Conservation (phyloP, 1,140 invertebrate species). For the Cryptotermes secundus region DNA sequence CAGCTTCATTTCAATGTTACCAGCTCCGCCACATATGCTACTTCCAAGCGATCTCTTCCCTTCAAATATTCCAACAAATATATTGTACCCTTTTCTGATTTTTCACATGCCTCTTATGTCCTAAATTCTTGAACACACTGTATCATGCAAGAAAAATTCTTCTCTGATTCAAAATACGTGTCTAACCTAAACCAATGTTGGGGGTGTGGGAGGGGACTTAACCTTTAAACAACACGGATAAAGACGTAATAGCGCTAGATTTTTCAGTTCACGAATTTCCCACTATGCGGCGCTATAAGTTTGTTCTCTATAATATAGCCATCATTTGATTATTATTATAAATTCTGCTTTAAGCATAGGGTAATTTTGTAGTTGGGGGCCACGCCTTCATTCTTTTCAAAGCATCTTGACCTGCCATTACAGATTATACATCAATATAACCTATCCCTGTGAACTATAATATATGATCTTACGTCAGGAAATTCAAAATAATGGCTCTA, state of each 20-base stretch:
- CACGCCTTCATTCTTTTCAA: not conserved
- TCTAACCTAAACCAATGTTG: not conserved
- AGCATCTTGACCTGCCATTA: not conserved
- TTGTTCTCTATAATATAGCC: constrained; percentile 1
- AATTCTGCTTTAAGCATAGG: not conserved
- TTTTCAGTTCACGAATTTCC: constrained; percentile 10
- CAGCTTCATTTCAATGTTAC: too few relatives aligned
- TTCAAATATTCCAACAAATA: too few relatives aligned
- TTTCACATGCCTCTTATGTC: too few relatives aligned
- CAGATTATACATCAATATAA: not conserved
- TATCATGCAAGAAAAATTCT: not conserved
- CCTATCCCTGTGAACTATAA: not conserved
- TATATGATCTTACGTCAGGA: not conserved
- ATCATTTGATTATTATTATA: constrained; percentile 21
- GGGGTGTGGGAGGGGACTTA: not conserved
- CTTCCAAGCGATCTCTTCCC: too few relatives aligned
- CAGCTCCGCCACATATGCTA: too few relatives aligned
- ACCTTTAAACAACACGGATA: constrained; percentile 10
- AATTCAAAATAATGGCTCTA: constrained; percentile 14
- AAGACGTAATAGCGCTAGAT: not conserved
- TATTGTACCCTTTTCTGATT: too few relatives aligned
- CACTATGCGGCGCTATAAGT: not conserved
- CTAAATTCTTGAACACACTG: not conserved
- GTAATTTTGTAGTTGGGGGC: not conserved
- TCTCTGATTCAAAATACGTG: not conserved